These are phyloP conservation scores for Cryptomyrus ogoouensis DNA, from an alignment of 2,113 vertebrate species.

Conservation along the genomic window DNA sequence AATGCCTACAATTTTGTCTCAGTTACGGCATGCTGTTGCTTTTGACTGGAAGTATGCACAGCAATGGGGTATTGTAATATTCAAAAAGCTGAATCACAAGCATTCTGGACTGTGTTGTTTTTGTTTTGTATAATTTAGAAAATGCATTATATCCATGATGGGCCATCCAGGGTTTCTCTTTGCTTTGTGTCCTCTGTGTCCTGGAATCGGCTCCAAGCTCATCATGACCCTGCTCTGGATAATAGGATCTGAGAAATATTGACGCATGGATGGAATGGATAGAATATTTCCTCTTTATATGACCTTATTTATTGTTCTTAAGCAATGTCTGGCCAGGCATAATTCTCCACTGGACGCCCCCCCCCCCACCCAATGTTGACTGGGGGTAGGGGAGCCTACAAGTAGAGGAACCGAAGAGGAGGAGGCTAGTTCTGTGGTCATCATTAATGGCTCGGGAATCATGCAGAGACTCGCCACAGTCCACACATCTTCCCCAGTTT, in stretches of 20 bases:
- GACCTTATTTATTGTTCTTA: neutral
- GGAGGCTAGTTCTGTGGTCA: neutral
- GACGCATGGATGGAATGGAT: neutral
- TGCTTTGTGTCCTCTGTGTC: neutral
- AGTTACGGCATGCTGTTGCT: neutral
- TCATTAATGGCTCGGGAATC: neutral
- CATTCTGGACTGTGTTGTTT: neutral
- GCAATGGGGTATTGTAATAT: neutral
- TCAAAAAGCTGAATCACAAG: neutral
- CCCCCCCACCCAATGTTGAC: neutral
- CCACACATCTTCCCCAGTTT: neutral
- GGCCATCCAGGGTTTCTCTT: neutral
- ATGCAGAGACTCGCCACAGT: neutral
- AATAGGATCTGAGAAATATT: neutral
- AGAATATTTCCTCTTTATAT: neutral
- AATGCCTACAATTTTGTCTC: neutral
- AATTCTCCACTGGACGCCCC: neutral
- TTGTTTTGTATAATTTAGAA: constrained; percentile 8
- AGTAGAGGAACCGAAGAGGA: neutral
- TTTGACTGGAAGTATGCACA: neutral
- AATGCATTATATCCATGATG: neutral
- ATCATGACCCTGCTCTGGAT: neutral
- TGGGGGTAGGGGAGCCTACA: neutral
- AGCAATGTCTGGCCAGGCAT: neutral
- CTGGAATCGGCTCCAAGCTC: neutral